Evolutionary conservation across 2,888 invertebrate genomes (phyloP).

Genomic region (Hypena proboscidalis): DNA sequence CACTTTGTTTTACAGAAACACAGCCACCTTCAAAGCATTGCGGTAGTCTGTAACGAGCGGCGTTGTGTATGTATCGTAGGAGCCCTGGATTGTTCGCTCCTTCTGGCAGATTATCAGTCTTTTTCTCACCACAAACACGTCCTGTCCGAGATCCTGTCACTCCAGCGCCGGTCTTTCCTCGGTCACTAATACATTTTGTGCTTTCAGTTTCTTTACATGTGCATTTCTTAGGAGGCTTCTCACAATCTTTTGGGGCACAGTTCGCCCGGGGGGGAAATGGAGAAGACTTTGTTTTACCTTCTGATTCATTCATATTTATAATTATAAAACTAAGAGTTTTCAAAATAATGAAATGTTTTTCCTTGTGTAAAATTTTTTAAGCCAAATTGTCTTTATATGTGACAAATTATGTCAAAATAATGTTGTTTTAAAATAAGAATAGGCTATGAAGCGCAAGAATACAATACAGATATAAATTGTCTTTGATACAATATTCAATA

Average conservation of each 20-base stretch:
- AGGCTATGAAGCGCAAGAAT: too few relatives aligned
- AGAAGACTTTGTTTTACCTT: conserved; percentile 35
- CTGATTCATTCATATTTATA: conserved; percentile 30
- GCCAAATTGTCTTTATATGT: conserved; percentile 23
- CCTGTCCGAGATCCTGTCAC: conserved; percentile 74
- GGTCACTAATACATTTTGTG: conserved; percentile 55
- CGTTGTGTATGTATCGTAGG: conserved; percentile 74
- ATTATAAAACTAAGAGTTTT: conserved; percentile 12
- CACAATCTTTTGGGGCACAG: too few relatives aligned
- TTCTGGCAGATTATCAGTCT: conserved; percentile 55
- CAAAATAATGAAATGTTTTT: too few relatives aligned
- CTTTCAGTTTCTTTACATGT: conserved; percentile 44
- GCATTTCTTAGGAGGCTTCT: conserved; percentile 9
- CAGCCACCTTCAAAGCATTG: conserved; percentile 80
- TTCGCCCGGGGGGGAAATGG: conserved; percentile 8
- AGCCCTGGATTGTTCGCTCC: conserved; percentile 72
- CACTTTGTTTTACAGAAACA: conserved; percentile 69
- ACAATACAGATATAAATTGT: too few relatives aligned
- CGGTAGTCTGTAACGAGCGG: conserved; percentile 70
- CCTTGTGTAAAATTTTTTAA: too few relatives aligned
- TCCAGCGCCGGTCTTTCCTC: conserved; percentile 79
- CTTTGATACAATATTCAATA: too few relatives aligned
- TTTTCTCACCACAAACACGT: conserved; percentile 47
- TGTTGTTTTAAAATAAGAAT: conserved; percentile 11
- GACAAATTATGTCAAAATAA: conserved; percentile 16